These are phyloP conservation scores for Rhodeus uyekii DNA, from an alignment of 2,797 vertebrate species.

Conservation along the genomic window DNA sequence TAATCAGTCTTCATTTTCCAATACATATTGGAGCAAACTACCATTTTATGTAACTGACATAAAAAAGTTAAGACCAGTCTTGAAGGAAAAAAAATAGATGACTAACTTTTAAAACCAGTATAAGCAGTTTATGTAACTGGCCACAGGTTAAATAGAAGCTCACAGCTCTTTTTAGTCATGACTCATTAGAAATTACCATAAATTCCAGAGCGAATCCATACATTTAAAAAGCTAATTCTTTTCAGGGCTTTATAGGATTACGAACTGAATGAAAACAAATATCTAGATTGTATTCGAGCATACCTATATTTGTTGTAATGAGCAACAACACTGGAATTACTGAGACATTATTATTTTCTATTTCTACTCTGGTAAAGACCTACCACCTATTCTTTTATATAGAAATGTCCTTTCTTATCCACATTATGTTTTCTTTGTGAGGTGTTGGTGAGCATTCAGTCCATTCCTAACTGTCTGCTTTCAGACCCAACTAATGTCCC, in stretches of 20 bases:
- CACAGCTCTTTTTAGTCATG: not conserved
- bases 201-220: no score
- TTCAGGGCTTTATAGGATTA: not conserved
- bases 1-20: no score
- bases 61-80: no score
- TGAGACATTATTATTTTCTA: not conserved
- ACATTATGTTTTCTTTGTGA: slow-evolving; percentile 47
- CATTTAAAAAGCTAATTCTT: not conserved
- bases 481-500: slow-evolving; percentile 74
- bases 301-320: not conserved
- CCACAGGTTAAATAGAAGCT: no score
- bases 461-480: slow-evolving; percentile 71
- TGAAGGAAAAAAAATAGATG: no score
- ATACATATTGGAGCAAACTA: no score
- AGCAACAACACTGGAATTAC: not conserved
- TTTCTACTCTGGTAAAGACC: slow-evolving; percentile 20
- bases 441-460: slow-evolving; percentile 68
- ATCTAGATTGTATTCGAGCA: not conserved
- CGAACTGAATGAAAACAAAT: no score
- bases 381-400: not conserved
- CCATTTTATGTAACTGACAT: no score
- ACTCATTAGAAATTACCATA: not conserved
- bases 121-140: no score
- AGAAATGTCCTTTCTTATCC: slow-evolving; percentile 29
- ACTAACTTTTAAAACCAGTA: no score